Percentiles rank a stretch among this genome's conserved stretches.
Evolutionary conservation across 2,888 invertebrate species (phyloP).

Genomic region (Latrodectus elegans): DNA sequence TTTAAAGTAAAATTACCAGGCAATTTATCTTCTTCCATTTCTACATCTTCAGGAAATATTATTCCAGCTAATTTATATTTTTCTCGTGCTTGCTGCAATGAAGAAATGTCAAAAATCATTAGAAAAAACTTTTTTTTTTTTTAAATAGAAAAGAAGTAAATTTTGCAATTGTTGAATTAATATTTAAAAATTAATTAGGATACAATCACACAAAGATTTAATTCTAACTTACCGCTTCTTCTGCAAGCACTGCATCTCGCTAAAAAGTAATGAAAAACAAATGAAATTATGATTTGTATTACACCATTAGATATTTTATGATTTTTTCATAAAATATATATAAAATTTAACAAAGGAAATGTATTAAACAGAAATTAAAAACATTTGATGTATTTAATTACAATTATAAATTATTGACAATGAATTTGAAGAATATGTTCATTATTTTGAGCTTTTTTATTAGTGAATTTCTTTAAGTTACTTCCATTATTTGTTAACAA

Average conservation of each 20-base stretch:
- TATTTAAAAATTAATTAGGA: not conserved
- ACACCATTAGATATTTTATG: no score
- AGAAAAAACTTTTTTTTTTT: no score
- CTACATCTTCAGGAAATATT: conserved; percentile 2
- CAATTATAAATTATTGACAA: no score
- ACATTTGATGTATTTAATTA: no score
- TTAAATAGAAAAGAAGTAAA: not conserved
- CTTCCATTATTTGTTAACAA: no score
- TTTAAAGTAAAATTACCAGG: conserved; percentile 22
- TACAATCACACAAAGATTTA: not conserved
- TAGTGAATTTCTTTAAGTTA: no score
- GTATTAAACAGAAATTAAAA: no score
- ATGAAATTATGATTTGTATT: not conserved
- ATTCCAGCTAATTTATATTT: not conserved
- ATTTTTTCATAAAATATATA: no score
- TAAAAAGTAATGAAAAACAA: not conserved
- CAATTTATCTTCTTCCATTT: conserved; percentile 7
- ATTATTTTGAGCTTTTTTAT: no score
- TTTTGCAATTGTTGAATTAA: not conserved
- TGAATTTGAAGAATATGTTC: no score
- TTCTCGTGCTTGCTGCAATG: not conserved
- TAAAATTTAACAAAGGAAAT: no score
- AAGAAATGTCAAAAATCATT: not conserved
- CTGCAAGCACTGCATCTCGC: conserved; percentile 13
- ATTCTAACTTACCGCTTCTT: conserved; percentile 20